These are phyloP conservation scores for Megaceryle maxima DNA, from an alignment of 2,113 vertebrate genomes.

Conservation along the genomic window DNA sequence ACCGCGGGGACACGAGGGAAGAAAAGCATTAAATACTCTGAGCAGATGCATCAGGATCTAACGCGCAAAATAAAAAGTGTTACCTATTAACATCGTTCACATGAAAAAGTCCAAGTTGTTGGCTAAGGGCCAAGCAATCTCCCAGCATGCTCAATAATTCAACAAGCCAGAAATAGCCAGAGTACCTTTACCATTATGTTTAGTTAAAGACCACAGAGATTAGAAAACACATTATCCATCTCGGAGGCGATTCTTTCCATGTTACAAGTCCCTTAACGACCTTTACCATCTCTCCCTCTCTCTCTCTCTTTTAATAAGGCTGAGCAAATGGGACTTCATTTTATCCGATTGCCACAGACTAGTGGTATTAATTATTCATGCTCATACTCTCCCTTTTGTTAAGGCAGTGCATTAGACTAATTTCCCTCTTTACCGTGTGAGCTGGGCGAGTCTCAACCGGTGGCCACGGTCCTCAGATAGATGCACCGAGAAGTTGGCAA, in stretches of 20 bases:
- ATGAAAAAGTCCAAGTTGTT: slow-evolving; percentile 27
- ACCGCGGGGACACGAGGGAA: not conserved
- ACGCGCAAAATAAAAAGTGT: not conserved
- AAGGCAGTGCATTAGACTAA: slow-evolving; percentile 80
- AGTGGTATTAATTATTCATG: slow-evolving; percentile 81
- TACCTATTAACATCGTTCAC: slow-evolving; percentile 24
- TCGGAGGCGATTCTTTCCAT: slow-evolving; percentile 64
- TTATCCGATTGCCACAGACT: slow-evolving; percentile 75
- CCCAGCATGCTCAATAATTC: slow-evolving; percentile 74
- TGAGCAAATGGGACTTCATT: slow-evolving; percentile 85
- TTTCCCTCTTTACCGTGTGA: slow-evolving; percentile 66
- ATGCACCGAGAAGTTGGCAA: not conserved
- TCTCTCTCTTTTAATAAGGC: slow-evolving; percentile 81
- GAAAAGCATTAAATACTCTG: not conserved
- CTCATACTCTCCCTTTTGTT: slow-evolving; percentile 71
- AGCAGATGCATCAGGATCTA: not conserved
- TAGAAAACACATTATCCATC: slow-evolving; percentile 76
- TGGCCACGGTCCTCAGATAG: not conserved
- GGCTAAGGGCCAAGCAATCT: slow-evolving; percentile 45
- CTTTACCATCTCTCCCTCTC: slow-evolving; percentile 66
- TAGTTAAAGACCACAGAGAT: slow-evolving; percentile 83
- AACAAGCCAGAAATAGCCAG: slow-evolving; percentile 59
- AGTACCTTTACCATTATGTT: slow-evolving; percentile 71
- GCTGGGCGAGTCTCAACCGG: slow-evolving; percentile 45
- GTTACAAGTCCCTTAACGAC: slow-evolving; percentile 79